Evolutionary conservation across 2,797 vertebrate genomes (phyloP).

Genomic region (Phaenicophaeus curvirostris): DNA sequence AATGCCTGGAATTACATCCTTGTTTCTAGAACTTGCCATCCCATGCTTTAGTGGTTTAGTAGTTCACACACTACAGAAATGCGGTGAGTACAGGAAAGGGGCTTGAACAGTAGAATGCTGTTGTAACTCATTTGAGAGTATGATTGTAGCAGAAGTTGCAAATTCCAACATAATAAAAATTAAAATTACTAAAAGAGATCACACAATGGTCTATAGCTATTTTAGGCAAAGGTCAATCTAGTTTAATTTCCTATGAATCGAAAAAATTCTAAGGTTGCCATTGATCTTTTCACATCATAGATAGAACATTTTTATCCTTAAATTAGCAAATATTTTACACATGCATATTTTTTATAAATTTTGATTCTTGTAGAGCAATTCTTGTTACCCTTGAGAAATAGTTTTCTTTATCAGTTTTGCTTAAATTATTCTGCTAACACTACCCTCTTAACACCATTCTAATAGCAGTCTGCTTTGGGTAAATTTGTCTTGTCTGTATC

Average conservation of each 20-base stretch:
- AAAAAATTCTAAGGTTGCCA: not conserved
- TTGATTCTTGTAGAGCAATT: not conserved
- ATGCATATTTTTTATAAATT: not conserved
- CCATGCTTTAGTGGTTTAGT: not conserved
- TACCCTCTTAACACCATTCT: not conserved
- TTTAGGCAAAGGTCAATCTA: not conserved
- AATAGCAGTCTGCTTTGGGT: not conserved
- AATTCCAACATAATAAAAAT: not conserved
- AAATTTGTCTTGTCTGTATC: not conserved
- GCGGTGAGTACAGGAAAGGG: not conserved
- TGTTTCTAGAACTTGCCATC: not conserved
- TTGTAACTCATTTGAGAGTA: not conserved
- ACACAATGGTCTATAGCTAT: not conserved
- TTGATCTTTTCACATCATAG: not conserved
- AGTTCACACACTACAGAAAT: not conserved
- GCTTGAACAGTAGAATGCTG: not conserved
- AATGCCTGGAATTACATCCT: not conserved
- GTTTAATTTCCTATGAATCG: not conserved
- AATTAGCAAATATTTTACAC: not conserved
- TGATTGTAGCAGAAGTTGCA: not conserved
- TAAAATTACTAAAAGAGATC: not conserved
- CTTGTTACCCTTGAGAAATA: not conserved
- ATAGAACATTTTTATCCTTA: rapidly evolving
- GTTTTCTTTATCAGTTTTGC: not conserved
- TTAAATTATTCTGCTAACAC: not conserved